phyloP scores from a whole-genome alignment of 2,113 vertebrate genomes.

The Platycercus adscitus region DNA sequence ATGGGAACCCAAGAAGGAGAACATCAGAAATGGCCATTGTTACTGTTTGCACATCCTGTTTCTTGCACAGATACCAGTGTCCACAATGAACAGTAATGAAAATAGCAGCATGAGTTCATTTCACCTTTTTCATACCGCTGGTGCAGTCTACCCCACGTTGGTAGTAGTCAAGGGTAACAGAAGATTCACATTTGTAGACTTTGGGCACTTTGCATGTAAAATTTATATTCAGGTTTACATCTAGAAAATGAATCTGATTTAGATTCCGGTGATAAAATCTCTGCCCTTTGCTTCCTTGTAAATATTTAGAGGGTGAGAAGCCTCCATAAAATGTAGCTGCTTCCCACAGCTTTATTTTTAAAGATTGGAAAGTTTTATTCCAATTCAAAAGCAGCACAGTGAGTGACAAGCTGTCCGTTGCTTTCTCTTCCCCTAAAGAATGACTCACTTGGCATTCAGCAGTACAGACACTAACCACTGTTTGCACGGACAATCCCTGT shows the following conservation, averaged over 20 bases:
- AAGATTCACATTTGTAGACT: neutral
- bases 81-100: neutral
- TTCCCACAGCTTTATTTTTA: constrained; percentile 4
- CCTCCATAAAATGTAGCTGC: neutral
- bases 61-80: neutral
- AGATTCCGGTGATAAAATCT: neutral
- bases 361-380: neutral
- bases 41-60: neutral
- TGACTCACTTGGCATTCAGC: neutral
- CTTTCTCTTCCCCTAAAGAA: neutral
- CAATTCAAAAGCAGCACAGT: neutral
- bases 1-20: neutral
- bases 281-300: neutral
- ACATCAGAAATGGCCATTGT: neutral
- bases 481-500: neutral
- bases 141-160: neutral
- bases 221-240: neutral
- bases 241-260: neutral
- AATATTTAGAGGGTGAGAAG: neutral
- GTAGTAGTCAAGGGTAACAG: neutral
- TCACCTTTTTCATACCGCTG: neutral
- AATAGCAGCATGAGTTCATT: neutral
- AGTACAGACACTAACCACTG: neutral
- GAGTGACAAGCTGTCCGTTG: neutral
- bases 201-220: neutral